Evolutionary conservation across 2,113 vertebrate species (phyloP), one percentile per base, ranked within the genome.

Genomic region (Lontra canadensis): DNA sequence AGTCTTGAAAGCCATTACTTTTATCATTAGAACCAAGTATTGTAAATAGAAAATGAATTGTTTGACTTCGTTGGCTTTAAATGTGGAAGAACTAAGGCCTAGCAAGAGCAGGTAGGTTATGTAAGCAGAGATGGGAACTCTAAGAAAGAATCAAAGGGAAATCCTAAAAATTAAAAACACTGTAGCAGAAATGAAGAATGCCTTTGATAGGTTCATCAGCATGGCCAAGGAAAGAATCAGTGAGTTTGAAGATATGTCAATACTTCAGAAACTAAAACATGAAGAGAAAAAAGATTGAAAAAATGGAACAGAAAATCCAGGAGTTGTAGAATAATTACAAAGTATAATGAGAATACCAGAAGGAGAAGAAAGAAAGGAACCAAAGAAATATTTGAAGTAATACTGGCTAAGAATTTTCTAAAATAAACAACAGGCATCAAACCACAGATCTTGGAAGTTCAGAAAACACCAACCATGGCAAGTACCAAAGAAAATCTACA

Each of bases 21-120:
- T 92, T 63, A 83, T 57, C 93, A 15, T 21, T 95, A 71, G 65
- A 78, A 90, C 29, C 9, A 84, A 93, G 39, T 76, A 42, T 91
- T 96, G 94, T 26, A 94, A 97, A 94, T 82, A 95, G 47, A 96
- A 96, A 63, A 93, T 78, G 42, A 67, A 59, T 49, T 42, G 10
- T 44, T 79, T 95, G 25, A 87, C 52, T 79, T 95, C 20, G 26
- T 73, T 90, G 34, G 36, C 14, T 91, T 97, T 84, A 88, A 88
- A 63, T 93, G 52, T 74, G 31, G 78, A 86, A 86, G n/a, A 95
- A 7, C 21, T 73, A 80, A 83, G 31, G 23, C 61, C 79, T 90
- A 82, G 29, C 65, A 65, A 88, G 71, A 96, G 91, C 23, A 88
- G 78, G 84, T 86, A 86, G 42, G 42, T 44, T 65, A 63, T 52